Percentiles rank a stretch among this genome's conserved stretches.
Evolutionary conservation across 2,888 invertebrate species (phyloP).

Genomic region (Acrobeloides nanus): DNA sequence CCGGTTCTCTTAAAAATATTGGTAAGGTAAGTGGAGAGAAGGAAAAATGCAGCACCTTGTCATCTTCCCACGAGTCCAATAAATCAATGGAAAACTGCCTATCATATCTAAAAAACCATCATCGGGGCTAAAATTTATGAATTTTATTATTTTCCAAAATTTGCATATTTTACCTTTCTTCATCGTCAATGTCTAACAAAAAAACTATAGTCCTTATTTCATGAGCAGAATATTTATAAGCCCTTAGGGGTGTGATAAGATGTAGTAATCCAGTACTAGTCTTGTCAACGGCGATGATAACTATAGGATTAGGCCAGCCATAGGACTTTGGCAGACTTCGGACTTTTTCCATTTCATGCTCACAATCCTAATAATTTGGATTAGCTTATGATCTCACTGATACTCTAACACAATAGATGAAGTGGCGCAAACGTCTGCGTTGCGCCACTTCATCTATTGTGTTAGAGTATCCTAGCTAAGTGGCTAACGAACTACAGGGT

Average conservation of each 20-base stretch:
- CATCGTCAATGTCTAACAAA: slow-evolving; percentile 66
- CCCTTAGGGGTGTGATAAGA: slow-evolving; percentile 90
- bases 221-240: slow-evolving; percentile 86
- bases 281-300: slow-evolving; percentile 91
- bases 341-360: slow-evolving; percentile 82
- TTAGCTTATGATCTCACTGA: too few species aligned
- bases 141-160: too few species aligned
- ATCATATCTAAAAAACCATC: slow-evolving; percentile 88
- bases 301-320: slow-evolving; percentile 91
- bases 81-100: slow-evolving; percentile 90
- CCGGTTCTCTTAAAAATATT: too few species aligned
- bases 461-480: too few species aligned
- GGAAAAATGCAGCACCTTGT: too few species aligned
- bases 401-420: too few species aligned
- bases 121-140: slow-evolving; percentile 76
- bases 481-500: too few species aligned
- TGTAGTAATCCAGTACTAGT: slow-evolving; percentile 96
- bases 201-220: slow-evolving; percentile 90
- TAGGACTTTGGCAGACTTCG: slow-evolving; percentile 89
- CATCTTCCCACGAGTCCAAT: slow-evolving; percentile 96
- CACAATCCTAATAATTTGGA: slow-evolving; percentile 72
- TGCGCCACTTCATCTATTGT: too few species aligned
- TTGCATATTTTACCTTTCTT: too few species aligned
- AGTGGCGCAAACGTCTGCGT: too few species aligned
- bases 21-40: too few species aligned